These are phyloP conservation scores for Drosophila orosa DNA, from an alignment of 1,140 invertebrate genomes.

Conservation along the genomic window DNA sequence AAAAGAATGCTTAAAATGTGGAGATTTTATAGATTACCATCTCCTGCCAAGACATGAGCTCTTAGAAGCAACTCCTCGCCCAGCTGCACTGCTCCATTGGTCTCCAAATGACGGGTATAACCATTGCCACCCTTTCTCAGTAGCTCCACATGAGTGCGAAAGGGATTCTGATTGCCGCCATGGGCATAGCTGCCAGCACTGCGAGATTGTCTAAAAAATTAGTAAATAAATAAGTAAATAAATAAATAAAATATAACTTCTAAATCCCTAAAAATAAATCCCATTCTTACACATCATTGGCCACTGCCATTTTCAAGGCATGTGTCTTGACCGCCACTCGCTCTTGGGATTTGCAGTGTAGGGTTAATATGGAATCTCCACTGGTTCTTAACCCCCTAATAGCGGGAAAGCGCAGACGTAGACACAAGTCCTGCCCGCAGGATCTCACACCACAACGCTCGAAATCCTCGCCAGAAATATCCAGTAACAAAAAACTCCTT, in stretches of 20 bases:
- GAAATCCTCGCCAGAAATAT: conserved; percentile 70
- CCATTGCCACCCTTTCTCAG: conserved; percentile 85
- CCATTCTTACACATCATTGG: conserved; percentile 80
- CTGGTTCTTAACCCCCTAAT: conserved; percentile 87
- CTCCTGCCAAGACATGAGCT: conserved; percentile 86
- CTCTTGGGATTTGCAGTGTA: conserved; percentile 88
- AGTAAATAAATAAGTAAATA: not conserved
- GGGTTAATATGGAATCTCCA: conserved; percentile 86
- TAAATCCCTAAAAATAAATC: not conserved
- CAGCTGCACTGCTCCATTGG: conserved; percentile 86
- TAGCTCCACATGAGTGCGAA: conserved; percentile 87
- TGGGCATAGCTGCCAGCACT: conserved; percentile 85
- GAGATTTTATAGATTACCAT: conserved; percentile 84
- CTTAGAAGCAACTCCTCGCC: conserved; percentile 88
- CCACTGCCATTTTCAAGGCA: conserved; percentile 84
- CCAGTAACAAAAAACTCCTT: conserved; percentile 64
- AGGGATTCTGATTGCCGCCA: conserved; percentile 86
- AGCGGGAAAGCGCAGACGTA: conserved; percentile 87
- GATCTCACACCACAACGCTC: conserved; percentile 82
- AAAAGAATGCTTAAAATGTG: no score
- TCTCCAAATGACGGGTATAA: conserved; percentile 86
- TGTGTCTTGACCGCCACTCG: conserved; percentile 86
- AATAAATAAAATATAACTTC: not conserved
- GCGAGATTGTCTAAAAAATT: conserved; percentile 73
- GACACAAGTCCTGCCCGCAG: conserved; percentile 85